Evolutionary conservation across 1,140 invertebrate genomes (phyloP), one percentile per base, ranked within the genome.

Genomic region (Nasonia giraulti): DNA sequence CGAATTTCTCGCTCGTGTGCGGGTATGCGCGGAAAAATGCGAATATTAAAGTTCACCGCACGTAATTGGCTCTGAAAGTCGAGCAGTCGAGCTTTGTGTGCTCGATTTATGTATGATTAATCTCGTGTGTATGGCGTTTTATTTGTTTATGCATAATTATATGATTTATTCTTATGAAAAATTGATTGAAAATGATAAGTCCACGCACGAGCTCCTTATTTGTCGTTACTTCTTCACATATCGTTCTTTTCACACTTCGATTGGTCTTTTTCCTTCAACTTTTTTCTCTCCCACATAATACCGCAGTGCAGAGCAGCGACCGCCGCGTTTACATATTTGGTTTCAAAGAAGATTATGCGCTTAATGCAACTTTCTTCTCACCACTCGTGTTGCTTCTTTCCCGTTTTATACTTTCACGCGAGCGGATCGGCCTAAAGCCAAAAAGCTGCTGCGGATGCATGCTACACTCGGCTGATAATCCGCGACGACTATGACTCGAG

Each of bases 271-370:
- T 47, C 20, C 6, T 0, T 8, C 37, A 8, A 40, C 0, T 47
- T 76, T 76, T 76, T 50, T 74, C 12, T 40, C 33, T 37, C 5
- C 33, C 33, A 37, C 33, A 37, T 37, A 37, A 37, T 37, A 37
- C 33, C 5, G 33, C 33, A 37, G 5, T 37, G 33, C 33, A 37
- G 27, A 14, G 11, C 17, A n/a, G 27, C 37, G 73, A 27, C 31
- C 14, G 74, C 50, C 76, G 76, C 50, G 77, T 66, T 79, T 79
- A 79, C 55, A 37, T 20, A 55, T 6, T 62, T 14, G 62, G 55
- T 44, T 44, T 23, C 5, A 69, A 80, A 80, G 78, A 80, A 80
- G 78, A 80, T 80, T 80, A 80, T 12, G 20, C 78, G 78, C 76
- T 78, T 78, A 78, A 62, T 33, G 31, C n/a, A 27, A 71, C 68